Evolutionary conservation across 2,113 vertebrate species (phyloP).

Genomic region (Ranitomeya imitator): DNA sequence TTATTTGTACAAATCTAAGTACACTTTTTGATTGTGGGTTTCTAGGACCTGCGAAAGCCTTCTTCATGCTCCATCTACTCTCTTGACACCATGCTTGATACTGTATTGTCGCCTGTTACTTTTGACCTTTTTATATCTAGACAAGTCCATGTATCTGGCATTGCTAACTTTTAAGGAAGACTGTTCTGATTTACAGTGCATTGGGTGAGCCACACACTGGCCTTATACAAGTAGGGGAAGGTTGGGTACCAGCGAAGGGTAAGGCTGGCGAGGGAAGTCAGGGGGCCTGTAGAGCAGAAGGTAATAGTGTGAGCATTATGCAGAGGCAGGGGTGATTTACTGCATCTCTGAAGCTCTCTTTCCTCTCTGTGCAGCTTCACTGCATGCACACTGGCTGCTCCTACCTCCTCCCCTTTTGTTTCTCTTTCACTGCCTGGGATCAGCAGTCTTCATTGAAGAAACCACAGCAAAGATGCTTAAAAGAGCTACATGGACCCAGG

Average conservation of each 20-base stretch:
- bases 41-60: neutral
- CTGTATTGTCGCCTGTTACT: neutral
- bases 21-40: too few species aligned
- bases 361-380: conserved; percentile 54
- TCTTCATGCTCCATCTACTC: neutral
- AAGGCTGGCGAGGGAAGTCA: conserved; percentile 24
- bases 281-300: conserved; percentile 39
- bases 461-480: conserved; percentile 52
- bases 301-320: conserved; percentile 42
- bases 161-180: neutral
- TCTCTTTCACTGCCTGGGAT: conserved; percentile 56
- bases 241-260: neutral
- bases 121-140: neutral
- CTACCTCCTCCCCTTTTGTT: conserved; percentile 53
- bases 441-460: conserved; percentile 58
- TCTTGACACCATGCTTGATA: neutral
- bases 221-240: neutral
- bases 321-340: conserved; percentile 55
- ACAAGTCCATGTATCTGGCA: neutral
- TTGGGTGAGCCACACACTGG: neutral
- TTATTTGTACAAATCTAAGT: too few species aligned
- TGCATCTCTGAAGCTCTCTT: conserved; percentile 51
- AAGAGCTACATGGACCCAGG: conserved; percentile 43
- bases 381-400: conserved; percentile 54
- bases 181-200: neutral